phyloP scores from a whole-genome alignment of 2,888 invertebrate genomes.

The Aphelenchoides bicaudatus region DNA sequence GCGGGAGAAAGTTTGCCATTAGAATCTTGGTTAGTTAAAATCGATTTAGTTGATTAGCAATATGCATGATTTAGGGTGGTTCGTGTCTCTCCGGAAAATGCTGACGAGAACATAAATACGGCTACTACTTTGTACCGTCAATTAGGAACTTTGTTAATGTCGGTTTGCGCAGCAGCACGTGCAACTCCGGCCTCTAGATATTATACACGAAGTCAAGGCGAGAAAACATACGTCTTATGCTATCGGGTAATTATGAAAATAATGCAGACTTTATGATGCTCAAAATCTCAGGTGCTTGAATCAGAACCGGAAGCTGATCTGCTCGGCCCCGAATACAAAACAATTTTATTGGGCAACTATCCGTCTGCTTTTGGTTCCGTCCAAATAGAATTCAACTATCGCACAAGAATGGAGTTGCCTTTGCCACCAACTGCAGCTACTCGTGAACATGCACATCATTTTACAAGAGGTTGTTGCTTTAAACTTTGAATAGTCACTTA shows the following conservation, averaged over 20 bases:
- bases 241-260: conserved; percentile 69
- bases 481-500: not conserved
- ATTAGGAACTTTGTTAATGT: conserved; percentile 85
- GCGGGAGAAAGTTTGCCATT: conserved; percentile 45
- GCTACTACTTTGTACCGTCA: conserved; percentile 72
- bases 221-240: conserved; percentile 82
- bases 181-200: conserved; percentile 88
- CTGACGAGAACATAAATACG: conserved; percentile 58
- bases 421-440: conserved; percentile 25
- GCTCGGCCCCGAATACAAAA: conserved; percentile 76
- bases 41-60: conserved; percentile 2
- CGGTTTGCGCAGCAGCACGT: conserved; percentile 80
- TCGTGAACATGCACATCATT: not conserved
- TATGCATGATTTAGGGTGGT: conserved; percentile 30
- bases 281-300: conserved; percentile 63
- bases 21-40: conserved; percentile 40
- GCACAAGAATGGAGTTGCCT: conserved; percentile 77
- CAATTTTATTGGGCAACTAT: conserved; percentile 78
- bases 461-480: not conserved
- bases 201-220: conserved; percentile 75
- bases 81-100: conserved; percentile 31
- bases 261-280: conserved; percentile 38
- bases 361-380: conserved; percentile 81
- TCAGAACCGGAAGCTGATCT: conserved; percentile 63
- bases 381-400: conserved; percentile 76